Percentiles rank a stretch among this genome's conserved stretches.
Evolutionary conservation across 2,888 invertebrate genomes (phyloP).

Genomic region (Pyrocoelia pectoralis): DNA sequence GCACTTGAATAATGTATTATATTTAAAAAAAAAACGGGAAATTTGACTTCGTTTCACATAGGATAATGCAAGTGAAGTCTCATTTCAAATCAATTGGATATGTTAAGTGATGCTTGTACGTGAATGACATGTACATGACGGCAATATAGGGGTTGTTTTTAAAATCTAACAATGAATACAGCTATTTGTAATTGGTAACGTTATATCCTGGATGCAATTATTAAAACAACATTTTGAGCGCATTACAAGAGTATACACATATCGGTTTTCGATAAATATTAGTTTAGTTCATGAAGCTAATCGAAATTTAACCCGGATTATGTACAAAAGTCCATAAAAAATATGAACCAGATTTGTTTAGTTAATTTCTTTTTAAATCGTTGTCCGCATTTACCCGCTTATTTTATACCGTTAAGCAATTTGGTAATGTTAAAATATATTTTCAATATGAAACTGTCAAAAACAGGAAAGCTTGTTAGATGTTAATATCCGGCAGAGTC

Average conservation of each 20-base stretch:
- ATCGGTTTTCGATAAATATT: slow-evolving; percentile 10
- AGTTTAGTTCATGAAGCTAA: neutral
- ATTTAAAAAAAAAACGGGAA: neutral
- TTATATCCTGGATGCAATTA: neutral
- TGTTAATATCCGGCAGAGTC: too few species aligned
- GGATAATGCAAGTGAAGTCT: slow-evolving; percentile 27
- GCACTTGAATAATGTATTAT: too few species aligned
- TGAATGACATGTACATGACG: slow-evolving; percentile 31
- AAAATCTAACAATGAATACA: slow-evolving; percentile 15
- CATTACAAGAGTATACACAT: neutral
- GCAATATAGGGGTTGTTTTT: slow-evolving; percentile 27
- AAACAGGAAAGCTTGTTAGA: too few species aligned
- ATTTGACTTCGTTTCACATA: slow-evolving; percentile 16
- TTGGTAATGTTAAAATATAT: too few species aligned
- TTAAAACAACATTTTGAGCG: slow-evolving; percentile 5
- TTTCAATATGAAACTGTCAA: too few species aligned
- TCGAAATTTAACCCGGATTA: neutral
- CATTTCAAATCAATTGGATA: slow-evolving; percentile 32
- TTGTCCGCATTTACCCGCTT: too few species aligned
- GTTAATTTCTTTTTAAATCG: too few species aligned
- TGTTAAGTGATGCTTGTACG: slow-evolving; percentile 28
- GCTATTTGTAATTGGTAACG: slow-evolving; percentile 11
- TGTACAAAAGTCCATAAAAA: neutral
- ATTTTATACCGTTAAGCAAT: too few species aligned
- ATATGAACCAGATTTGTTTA: too few species aligned